Evolutionary conservation across 2,113 vertebrate genomes (phyloP).

Genomic region (Psilopsiagon aurifrons): DNA sequence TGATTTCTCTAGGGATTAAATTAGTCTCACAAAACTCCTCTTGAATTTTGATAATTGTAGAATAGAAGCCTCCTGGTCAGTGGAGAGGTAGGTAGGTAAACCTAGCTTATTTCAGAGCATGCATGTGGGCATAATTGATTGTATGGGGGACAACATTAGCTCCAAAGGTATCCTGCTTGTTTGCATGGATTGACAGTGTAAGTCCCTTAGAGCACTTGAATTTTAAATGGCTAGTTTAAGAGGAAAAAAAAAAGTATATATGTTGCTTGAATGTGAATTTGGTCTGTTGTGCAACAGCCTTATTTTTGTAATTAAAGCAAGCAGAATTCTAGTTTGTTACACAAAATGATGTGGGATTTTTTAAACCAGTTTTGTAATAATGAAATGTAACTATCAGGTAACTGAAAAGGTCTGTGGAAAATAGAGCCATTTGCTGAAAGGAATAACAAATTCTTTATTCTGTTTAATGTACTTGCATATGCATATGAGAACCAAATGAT

Average conservation of each 20-base stretch:
- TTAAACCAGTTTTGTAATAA: conserved; percentile 4
- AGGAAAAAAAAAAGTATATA: not conserved
- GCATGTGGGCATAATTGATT: not conserved
- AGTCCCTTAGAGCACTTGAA: not conserved
- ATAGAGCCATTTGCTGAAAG: not conserved
- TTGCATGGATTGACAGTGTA: not conserved
- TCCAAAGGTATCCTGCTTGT: not conserved
- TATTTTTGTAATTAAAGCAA: conserved; percentile 56
- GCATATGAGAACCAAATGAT: not conserved
- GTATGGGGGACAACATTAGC: not conserved
- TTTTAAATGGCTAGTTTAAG: not conserved
- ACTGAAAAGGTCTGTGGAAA: not conserved
- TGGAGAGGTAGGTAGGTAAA: not conserved
- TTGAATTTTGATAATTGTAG: not conserved
- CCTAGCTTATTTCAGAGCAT: not conserved
- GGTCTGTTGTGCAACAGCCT: not conserved
- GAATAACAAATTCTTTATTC: not conserved
- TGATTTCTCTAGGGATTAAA: not conserved
- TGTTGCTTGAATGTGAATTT: not conserved
- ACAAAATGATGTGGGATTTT: conserved; percentile 13
- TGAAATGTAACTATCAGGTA: not conserved
- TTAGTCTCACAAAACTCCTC: not conserved
- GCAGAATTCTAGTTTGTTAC: conserved; percentile 60
- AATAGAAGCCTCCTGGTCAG: not conserved
- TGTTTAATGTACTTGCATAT: not conserved